phyloP scores from a whole-genome alignment of 1,140 invertebrate species.

The Zaprionus lachaisei region DNA sequence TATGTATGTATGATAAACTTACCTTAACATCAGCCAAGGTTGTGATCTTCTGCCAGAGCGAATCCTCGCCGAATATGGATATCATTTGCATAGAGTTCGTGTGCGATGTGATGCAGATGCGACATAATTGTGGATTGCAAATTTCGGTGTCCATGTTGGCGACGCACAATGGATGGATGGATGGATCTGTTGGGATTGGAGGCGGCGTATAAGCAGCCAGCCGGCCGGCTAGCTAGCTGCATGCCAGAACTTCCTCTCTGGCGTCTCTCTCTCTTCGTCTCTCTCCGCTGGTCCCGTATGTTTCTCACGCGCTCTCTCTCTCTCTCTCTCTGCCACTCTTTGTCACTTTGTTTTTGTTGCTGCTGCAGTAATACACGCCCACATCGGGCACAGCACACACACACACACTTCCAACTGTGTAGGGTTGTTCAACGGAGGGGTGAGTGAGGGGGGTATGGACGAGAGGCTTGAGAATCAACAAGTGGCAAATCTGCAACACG shows the following conservation, averaged over 20 bases:
- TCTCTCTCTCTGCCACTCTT: not conserved
- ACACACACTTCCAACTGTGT: slow-evolving; percentile 12
- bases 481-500: slow-evolving; percentile 17
- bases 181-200: slow-evolving; percentile 14
- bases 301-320: not conserved
- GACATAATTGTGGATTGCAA: slow-evolving; percentile 71
- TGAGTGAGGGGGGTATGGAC: not conserved
- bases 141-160: slow-evolving; percentile 59
- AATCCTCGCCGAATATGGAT: slow-evolving; percentile 83
- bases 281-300: not conserved
- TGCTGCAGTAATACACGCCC: slow-evolving; percentile 20
- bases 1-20: slow-evolving; percentile 12
- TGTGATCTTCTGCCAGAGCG: slow-evolving; percentile 81
- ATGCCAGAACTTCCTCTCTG: slow-evolving; percentile 45
- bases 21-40: slow-evolving; percentile 82
- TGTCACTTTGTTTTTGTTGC: not conserved
- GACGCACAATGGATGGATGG: not conserved
- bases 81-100: slow-evolving; percentile 75
- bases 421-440: not conserved
- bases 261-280: slow-evolving; percentile 16
- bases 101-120: slow-evolving; percentile 79
- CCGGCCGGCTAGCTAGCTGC: slow-evolving; percentile 63
- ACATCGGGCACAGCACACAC: slow-evolving; percentile 25
- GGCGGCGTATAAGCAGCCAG: slow-evolving; percentile 55
- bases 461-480: slow-evolving; percentile 17